Conservation (phyloP, 2,888 invertebrate genomes). For the Eubasilissa splendida region DNA sequence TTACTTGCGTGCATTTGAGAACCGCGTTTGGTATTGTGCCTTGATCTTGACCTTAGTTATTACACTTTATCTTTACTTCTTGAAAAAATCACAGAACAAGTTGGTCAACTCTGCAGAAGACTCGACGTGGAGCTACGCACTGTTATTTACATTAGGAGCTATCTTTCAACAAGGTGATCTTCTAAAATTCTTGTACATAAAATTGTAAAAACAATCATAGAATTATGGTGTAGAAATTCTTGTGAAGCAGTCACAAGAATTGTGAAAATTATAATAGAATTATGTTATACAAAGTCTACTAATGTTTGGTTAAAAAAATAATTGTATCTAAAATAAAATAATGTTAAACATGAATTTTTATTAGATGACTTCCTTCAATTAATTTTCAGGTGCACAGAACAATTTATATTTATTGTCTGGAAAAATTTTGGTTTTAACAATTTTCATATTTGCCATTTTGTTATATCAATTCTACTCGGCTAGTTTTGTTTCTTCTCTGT, state of each 20-base stretch:
- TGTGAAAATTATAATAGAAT: too few species aligned
- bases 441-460: conserved; percentile 74
- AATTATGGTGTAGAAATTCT: too few species aligned
- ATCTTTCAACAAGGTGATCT: conserved; percentile 69
- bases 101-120: conserved; percentile 62
- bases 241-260: too few species aligned
- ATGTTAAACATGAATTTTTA: too few species aligned
- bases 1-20: conserved; percentile 76
- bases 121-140: conserved; percentile 67
- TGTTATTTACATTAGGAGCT: conserved; percentile 68
- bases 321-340: too few species aligned
- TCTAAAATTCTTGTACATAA: too few species aligned
- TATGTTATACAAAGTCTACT: too few species aligned
- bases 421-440: conserved; percentile 71
- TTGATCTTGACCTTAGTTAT: conserved; percentile 63
- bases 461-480: conserved; percentile 82
- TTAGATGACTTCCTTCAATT: not conserved
- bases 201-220: too few species aligned
- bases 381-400: conserved; percentile 66
- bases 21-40: conserved; percentile 73
- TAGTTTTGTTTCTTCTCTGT: conserved; percentile 77
- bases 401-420: conserved; percentile 68
- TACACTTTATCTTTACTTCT: conserved; percentile 30
- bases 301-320: too few species aligned
- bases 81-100: conserved; percentile 52